Evolutionary conservation across 2,888 invertebrate species (phyloP).

Genomic region (Erebia aethiops): DNA sequence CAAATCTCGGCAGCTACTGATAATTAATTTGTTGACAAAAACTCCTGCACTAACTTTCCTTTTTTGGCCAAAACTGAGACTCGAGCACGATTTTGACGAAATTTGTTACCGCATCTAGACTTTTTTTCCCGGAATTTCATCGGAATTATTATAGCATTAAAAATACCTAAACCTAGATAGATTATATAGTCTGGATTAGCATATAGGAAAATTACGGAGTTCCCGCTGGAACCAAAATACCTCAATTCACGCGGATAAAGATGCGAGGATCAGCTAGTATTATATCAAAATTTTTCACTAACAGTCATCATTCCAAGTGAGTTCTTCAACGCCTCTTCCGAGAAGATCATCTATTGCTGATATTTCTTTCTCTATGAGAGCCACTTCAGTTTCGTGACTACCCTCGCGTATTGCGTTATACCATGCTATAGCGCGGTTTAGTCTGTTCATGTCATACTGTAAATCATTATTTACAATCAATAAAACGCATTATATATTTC

Average conservation of each 20-base stretch:
- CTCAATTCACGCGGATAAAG: neutral
- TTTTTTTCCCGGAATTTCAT: too few relatives aligned
- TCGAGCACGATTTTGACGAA: too few relatives aligned
- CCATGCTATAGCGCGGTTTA: constrained; percentile 87
- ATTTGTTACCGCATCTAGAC: too few relatives aligned
- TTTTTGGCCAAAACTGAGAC: too few relatives aligned
- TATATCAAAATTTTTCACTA: constrained; percentile 51
- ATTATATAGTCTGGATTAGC: too few relatives aligned
- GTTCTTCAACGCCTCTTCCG: constrained; percentile 85
- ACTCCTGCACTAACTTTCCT: too few relatives aligned
- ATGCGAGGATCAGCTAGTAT: neutral
- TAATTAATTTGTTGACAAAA: too few relatives aligned
- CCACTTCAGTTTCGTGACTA: constrained; percentile 90
- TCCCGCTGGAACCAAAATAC: too few relatives aligned
- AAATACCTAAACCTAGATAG: too few relatives aligned
- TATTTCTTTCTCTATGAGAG: constrained; percentile 89
- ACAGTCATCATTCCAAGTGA: constrained; percentile 93
- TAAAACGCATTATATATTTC: neutral
- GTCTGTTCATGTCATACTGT: constrained; percentile 80
- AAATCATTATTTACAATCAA: constrained; percentile 8
- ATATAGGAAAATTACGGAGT: too few relatives aligned
- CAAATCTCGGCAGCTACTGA: too few relatives aligned
- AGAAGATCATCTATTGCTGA: constrained; percentile 88
- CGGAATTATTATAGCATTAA: too few relatives aligned
- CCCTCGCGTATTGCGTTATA: constrained; percentile 91